Evolutionary conservation across 2,888 invertebrate genomes (phyloP), one percentile per base, ranked within the genome.

Genomic region (Gonocerus acuteangulatus): DNA sequence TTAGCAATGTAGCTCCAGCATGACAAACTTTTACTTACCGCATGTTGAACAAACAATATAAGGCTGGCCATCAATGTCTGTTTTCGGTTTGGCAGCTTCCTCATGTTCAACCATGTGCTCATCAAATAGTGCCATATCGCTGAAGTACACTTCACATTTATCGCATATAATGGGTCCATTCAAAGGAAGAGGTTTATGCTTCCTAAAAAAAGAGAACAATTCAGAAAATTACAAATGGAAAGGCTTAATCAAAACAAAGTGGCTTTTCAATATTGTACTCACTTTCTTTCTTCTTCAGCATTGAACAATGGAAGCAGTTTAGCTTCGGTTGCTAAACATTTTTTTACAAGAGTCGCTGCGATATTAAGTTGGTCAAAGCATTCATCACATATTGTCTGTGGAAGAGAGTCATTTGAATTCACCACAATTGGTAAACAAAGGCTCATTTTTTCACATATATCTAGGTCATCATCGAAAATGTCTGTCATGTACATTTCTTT

Each of bases 381-480:
- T 27, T 57, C 51, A 23, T 48, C 61, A 22, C 63, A 63, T 4
- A 63, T 49, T 1, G 57, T 48, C 21, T 63, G 60, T 22, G 63
- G 63, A 13, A 63, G 49, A 36, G 44, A 11, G 27, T 63, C 63
- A 7, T 60, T 45, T 34, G 39, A 15, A 51, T 60, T 56, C 34
- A 64, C 62, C 2, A 45, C 52, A 16, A 64, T 48, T 7, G 64
- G 64, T 16, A 64, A 34, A 22, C 60, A 64, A 18, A 56, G 59
- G 47, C 73, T 70, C 59, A 62, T 51, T 60, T 44, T 57, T 62
- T 61, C 64, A 42, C 48, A 59, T 21, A 59, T 48, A 2, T 59
- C 48, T 2, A 59, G 36, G 7, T 48, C 48, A 18, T 59, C 48
- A 23, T 59, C 59, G 18, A 48, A 59, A 19, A 59, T 59, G 21